These are phyloP conservation scores for Clarias platycephalus DNA, from an alignment of 2,797 vertebrate species.

Conservation along the genomic window DNA sequence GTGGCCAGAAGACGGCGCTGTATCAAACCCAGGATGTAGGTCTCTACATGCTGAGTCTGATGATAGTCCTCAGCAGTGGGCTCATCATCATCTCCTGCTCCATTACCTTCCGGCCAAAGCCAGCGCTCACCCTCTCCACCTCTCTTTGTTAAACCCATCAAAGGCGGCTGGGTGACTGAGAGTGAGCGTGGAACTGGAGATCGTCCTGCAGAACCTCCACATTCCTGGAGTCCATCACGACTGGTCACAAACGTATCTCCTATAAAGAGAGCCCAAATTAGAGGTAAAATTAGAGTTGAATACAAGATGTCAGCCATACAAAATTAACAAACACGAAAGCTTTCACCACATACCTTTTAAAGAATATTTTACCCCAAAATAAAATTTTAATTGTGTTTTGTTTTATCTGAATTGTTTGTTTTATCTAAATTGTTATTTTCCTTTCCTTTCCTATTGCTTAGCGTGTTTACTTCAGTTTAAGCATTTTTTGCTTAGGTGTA, in stretches of 20 bases:
- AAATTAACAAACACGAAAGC: constrained; percentile 1
- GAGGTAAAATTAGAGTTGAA: constrained; percentile 2
- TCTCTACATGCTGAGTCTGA: constrained; percentile 71
- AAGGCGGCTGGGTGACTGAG: constrained; percentile 66
- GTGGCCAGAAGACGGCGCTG: constrained; percentile 72
- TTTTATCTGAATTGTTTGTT: neutral
- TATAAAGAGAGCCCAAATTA: constrained; percentile 56
- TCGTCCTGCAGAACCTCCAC: constrained; percentile 51
- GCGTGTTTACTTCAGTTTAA: neutral
- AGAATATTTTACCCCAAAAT: neutral
- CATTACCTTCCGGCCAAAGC: constrained; percentile 46
- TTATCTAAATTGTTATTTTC: neutral
- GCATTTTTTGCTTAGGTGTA: neutral
- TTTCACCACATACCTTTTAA: neutral
- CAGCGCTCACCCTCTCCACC: constrained; percentile 55
- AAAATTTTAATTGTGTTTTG: neutral
- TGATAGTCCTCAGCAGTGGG: constrained; percentile 60
- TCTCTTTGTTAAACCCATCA: constrained; percentile 57
- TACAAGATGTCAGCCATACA: neutral
- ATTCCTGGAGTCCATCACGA: constrained; percentile 53
- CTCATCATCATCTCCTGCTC: constrained; percentile 6
- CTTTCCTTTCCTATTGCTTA: neutral
- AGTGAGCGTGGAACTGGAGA: constrained; percentile 64
- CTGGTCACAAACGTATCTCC: constrained; percentile 56
- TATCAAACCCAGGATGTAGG: constrained; percentile 80